Evolutionary conservation across 2,888 invertebrate species (phyloP), one percentile per base, ranked within the genome.

Genomic region (Caenorhabditis japonica): DNA sequence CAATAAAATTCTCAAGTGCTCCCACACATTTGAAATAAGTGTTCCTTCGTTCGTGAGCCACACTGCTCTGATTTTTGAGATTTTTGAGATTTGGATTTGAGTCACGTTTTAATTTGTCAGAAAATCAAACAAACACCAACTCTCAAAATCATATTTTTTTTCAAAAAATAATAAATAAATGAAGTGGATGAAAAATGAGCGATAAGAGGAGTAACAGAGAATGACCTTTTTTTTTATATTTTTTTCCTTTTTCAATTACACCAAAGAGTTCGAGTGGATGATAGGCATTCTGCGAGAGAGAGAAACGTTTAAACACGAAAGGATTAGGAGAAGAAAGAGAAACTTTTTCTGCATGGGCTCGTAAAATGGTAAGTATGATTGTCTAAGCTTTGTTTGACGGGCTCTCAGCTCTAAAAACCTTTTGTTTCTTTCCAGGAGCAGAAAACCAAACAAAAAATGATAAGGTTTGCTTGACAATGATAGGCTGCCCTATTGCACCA

Each of bases 181-280:
- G 19, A 25, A 34, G 25, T 4, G 52, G 41, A 60, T 51, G 53
- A 62, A 53, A 53, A 61, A 52, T 61, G 61, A 25, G 51, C 43
- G 62, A 47, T 38, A 43, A 53, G 15, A 43, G 62, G 27, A 23
- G 27, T 30, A 34, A 47, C 8, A n/a, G 19, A 43, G 51, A 62
- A 46, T 62, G 62, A 53, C 62, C 53, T 62, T 60, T 51, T 33
- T 43, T 43, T 43, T 23, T 51, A 8, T 23, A 21, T n/a, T n/a
- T n/a, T n/a, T n/a, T n/a, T n/a, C n/a, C n/a, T n/a, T n/a, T n/a
- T n/a, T n/a, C n/a, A n/a, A n/a, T n/a, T n/a, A n/a, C n/a, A n/a
- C n/a, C 30, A 30, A 8, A 39, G 41, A 39, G 33, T 34, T 49
- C 51, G 34, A 60, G 52, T 44, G 59, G 30, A 17, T 7, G 17